These are phyloP conservation scores for Rhynchonema sp. DNA, from an alignment of 2,888 invertebrate species.

Conservation along the genomic window DNA sequence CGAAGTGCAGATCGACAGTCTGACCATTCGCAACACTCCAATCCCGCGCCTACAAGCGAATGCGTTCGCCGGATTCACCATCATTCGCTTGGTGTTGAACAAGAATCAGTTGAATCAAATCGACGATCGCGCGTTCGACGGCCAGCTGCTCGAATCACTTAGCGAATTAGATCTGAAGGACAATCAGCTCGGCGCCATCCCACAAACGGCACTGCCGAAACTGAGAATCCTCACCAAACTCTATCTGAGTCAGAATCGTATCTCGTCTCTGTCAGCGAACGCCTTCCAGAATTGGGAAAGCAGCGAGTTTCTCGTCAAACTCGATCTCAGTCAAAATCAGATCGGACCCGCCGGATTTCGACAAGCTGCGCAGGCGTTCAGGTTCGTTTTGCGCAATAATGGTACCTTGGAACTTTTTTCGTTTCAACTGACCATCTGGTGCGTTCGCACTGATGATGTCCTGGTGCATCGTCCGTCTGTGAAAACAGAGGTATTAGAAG, in stretches of 20 bases:
- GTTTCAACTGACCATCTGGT: no score
- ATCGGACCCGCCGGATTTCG: neutral
- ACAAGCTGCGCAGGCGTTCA: neutral
- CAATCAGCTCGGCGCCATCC: conserved; percentile 21
- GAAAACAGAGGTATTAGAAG: no score
- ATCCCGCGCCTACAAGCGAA: neutral
- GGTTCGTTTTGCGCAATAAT: conserved; percentile 9
- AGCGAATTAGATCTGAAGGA: conserved; percentile 25
- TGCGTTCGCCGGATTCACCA: conserved; percentile 14
- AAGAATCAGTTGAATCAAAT: conserved; percentile 17
- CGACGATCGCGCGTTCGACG: conserved; percentile 22
- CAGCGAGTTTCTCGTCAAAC: conserved; percentile 18
- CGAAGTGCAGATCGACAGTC: conserved; percentile 4
- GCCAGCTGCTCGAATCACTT: conserved; percentile 19
- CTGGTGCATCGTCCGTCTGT: no score
- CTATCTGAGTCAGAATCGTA: conserved; percentile 23
- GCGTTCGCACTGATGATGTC: no score
- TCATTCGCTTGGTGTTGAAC: conserved; percentile 24
- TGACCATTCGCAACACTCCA: conserved; percentile 3
- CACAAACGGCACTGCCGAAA: conserved; percentile 16
- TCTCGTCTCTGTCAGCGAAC: conserved; percentile 12
- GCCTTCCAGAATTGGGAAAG: conserved; percentile 18
- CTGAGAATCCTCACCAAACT: conserved; percentile 23
- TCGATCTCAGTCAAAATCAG: conserved; percentile 22
- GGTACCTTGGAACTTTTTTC: conserved; percentile 9